Base-by-base conservation (phyloP, 2,113 vertebrate species). In the Albula glossodonta region DNA sequence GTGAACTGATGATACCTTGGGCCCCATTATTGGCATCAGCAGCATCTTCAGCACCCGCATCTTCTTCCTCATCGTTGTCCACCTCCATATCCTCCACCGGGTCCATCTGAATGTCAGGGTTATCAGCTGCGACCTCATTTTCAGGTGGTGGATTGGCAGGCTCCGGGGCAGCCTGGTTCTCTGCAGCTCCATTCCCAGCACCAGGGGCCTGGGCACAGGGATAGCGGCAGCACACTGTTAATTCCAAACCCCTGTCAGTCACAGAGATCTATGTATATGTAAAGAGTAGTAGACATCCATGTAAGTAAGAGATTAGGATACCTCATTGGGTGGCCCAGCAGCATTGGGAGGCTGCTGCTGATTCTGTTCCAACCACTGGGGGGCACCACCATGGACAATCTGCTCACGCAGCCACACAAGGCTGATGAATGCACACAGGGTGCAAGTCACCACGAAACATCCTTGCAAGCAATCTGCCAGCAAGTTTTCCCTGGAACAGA, bases 331-430 rank as follows among this genome's bases (percentile, higher is more conserved):
- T 80, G 95, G 96, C 51, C 95, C 98, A 2, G 94, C 93, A 8
- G 94, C 96, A 51, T 98, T 96, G n/a, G 96, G 96, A 56, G 97
- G 95, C 2, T 96, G 97, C 4, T 95, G 96, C 2, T 93, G 96
- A 83, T 98, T 98, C 51, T 98, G 97, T 87, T 99, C 98, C 86
- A 99, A 70, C 98, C 98, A 99, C 83, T 97, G 96, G 0, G 98
- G 98, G 17, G 98, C 97, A 81, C 97, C 98, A 17, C 98, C 98
- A 0, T 99, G 98, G 82, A 99, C 96, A 0, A 99, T 99, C 94
- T 99, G 98, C 88, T 99, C 98, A 88, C 98, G 95, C 85, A 99
- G 93, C 98, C 98, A 99, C 83, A 99, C 98, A 85, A 99, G 96
- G 90, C 98, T 99, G 92, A 99, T 99, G 93, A 99, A 99, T 2